These are phyloP conservation scores for Saguinus imperator DNA, from an alignment of 2,113 vertebrate species.

Conservation along the genomic window DNA sequence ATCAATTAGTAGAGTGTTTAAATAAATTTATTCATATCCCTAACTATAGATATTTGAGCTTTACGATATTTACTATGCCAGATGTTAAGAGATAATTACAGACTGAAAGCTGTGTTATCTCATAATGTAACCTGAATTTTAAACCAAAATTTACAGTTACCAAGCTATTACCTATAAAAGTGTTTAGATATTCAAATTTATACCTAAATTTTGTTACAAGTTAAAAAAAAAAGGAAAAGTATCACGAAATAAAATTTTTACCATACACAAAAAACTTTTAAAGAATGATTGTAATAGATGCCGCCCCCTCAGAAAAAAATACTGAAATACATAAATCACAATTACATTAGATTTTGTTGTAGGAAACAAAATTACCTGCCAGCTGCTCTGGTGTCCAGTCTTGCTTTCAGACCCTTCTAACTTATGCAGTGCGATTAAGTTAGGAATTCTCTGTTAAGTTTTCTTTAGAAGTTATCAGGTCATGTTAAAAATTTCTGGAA, in stretches of 20 bases:
- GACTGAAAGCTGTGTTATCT: neutral
- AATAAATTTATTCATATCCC: neutral
- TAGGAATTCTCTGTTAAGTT: neutral
- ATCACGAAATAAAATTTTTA: neutral
- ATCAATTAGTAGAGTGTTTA: neutral
- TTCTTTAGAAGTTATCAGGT: neutral
- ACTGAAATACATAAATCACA: neutral
- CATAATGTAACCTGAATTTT: neutral
- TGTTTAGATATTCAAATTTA: neutral
- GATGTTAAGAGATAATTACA: neutral
- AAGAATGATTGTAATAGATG: neutral
- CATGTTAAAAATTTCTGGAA: neutral
- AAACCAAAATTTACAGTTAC: neutral
- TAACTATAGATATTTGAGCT: neutral
- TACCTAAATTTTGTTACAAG: neutral
- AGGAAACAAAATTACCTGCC: neutral
- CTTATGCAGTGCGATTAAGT: neutral
- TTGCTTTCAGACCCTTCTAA: neutral
- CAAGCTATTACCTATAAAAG: neutral
- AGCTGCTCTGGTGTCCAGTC: neutral
- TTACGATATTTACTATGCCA: neutral
- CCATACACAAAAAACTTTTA: neutral
- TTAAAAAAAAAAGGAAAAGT: neutral
- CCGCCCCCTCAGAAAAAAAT: neutral
- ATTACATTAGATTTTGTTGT: neutral